Percentiles rank a stretch among this genome's conserved stretches.
Conservation (phyloP, 2,113 vertebrate species). For the Crotalus horridus region DNA sequence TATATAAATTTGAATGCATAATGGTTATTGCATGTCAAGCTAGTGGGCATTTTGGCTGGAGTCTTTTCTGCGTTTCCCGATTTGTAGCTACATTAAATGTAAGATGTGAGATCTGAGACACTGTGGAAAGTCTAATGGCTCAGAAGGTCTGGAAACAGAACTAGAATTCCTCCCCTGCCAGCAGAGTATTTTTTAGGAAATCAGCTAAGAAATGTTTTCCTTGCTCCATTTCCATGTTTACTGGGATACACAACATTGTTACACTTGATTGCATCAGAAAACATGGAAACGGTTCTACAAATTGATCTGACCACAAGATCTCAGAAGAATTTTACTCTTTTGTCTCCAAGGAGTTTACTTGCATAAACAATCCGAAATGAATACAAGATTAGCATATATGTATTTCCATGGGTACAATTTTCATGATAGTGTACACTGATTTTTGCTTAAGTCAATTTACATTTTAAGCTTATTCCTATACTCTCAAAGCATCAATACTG, state of each 20-base stretch:
- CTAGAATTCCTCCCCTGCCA: slow-evolving; percentile 31
- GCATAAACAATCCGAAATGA: slow-evolving; percentile 60
- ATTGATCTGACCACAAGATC: slow-evolving; percentile 54
- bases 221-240: slow-evolving; percentile 64
- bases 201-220: slow-evolving; percentile 58
- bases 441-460: background rate
- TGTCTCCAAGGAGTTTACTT: slow-evolving; percentile 68
- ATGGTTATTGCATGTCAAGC: slow-evolving; percentile 54
- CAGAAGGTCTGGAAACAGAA: slow-evolving; percentile 53
- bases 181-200: slow-evolving; percentile 63
- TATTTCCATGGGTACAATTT: slow-evolving; percentile 3
- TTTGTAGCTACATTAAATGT: slow-evolving; percentile 42
- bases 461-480: background rate
- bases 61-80: slow-evolving; percentile 30
- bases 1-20: slow-evolving; percentile 40
- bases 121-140: slow-evolving; percentile 54
- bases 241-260: slow-evolving; percentile 68
- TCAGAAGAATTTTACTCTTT: slow-evolving; percentile 53
- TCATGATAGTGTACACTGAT: background rate
- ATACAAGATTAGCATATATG: slow-evolving; percentile 30
- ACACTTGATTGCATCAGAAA: slow-evolving; percentile 71
- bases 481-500: background rate
- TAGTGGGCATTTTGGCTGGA: slow-evolving; percentile 51
- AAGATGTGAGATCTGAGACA: slow-evolving; percentile 42
- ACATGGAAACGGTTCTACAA: slow-evolving; percentile 56